Conservation (phyloP, 2,113 vertebrate species). For the Haemorhous mexicanus region DNA sequence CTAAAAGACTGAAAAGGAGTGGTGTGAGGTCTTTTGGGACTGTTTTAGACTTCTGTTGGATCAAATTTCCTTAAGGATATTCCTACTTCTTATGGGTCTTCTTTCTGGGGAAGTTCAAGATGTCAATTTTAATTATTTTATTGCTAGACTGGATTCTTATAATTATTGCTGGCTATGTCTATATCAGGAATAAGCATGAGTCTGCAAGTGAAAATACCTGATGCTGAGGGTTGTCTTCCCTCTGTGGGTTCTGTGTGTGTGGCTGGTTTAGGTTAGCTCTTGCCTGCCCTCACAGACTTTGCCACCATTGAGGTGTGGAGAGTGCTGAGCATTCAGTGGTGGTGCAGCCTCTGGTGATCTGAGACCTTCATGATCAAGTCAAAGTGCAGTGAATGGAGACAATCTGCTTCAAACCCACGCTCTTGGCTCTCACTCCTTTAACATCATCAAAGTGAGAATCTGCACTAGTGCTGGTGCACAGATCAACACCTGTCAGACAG, state of each 20-base stretch:
- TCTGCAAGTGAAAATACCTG: background rate
- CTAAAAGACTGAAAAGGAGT: background rate
- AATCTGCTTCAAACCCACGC: background rate
- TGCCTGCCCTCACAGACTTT: background rate
- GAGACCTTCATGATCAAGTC: background rate
- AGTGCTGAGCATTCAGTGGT: background rate
- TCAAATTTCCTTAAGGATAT: background rate
- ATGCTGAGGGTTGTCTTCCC: background rate
- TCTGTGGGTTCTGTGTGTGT: background rate
- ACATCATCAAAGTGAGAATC: constrained; percentile 1
- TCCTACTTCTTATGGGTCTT: background rate
- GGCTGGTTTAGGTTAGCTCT: background rate
- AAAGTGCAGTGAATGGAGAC: background rate
- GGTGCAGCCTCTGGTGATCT: background rate
- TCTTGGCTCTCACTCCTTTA: background rate
- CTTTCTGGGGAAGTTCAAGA: background rate
- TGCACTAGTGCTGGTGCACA: background rate
- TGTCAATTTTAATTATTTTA: background rate
- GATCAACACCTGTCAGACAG: constrained; percentile 42
- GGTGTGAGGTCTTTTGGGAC: background rate
- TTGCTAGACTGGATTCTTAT: background rate
- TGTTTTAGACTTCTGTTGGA: background rate
- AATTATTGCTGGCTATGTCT: background rate
- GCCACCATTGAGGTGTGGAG: background rate
- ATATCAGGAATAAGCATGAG: background rate